Evolutionary conservation across 2,797 vertebrate genomes (phyloP).

Genomic region (Allobates femoralis): DNA sequence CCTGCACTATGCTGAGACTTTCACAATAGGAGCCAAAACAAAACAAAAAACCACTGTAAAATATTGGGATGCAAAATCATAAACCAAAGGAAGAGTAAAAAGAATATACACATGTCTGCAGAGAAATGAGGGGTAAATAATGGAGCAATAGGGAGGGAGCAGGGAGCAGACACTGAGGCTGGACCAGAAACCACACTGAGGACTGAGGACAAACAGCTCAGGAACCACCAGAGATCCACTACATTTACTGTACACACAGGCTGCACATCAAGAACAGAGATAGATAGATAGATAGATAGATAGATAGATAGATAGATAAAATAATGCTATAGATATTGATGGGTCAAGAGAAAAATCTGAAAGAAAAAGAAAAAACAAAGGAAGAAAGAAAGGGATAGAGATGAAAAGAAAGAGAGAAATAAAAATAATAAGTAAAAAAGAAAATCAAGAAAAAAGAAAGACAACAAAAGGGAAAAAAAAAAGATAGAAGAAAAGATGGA

Average conservation of each 20-base stretch:
- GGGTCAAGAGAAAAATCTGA: too few relatives aligned
- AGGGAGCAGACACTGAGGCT: constrained; percentile 72
- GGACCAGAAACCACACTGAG: constrained; percentile 67
- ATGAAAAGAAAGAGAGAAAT: too few relatives aligned
- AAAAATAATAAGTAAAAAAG: too few relatives aligned
- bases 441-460: too few relatives aligned
- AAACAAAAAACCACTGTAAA: neutral
- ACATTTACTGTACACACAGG: too few relatives aligned
- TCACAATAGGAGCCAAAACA: neutral
- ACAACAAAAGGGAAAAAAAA: too few relatives aligned
- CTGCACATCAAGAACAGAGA: too few relatives aligned
- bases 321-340: too few relatives aligned
- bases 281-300: constrained; percentile 11
- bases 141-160: constrained; percentile 68
- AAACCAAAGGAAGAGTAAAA: neutral
- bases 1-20: neutral
- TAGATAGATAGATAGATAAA: constrained; percentile 11
- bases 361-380: too few relatives aligned
- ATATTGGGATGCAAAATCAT: neutral
- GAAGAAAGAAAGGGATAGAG: too few relatives aligned
- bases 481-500: too few relatives aligned
- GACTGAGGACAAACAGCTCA: constrained; percentile 72
- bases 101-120: neutral
- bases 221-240: constrained; percentile 69
- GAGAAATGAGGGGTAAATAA: constrained; percentile 33